phyloP scores from a whole-genome alignment of 2,888 invertebrate species.

The Callimorpha dominula region DNA sequence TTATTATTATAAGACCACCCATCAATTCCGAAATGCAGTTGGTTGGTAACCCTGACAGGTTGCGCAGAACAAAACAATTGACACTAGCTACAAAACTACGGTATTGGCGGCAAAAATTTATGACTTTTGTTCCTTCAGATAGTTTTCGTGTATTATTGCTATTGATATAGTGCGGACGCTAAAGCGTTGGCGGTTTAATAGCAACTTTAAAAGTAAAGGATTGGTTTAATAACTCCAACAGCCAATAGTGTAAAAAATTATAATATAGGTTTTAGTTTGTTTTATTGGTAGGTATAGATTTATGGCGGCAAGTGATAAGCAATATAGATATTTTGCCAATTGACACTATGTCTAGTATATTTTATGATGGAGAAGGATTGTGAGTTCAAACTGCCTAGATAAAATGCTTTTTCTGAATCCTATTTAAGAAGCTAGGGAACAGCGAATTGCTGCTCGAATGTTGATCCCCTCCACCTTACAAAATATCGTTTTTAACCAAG shows the following conservation, averaged over 20 bases:
- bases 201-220: slow-evolving; percentile 38
- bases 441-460: no score
- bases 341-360: no score
- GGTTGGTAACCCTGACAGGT: slow-evolving; percentile 19
- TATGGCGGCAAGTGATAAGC: no score
- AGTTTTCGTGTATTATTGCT: slow-evolving; percentile 65
- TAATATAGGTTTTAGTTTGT: not conserved
- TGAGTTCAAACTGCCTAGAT: no score
- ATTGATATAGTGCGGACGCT: slow-evolving; percentile 21
- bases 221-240: slow-evolving; percentile 14
- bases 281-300: not conserved
- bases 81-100: slow-evolving; percentile 71
- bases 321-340: no score
- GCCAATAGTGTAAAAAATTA: not conserved
- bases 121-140: slow-evolving; percentile 78
- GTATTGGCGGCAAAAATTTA: slow-evolving; percentile 76
- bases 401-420: no score
- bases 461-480: no score
- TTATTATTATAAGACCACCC: not conserved
- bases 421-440: no score
- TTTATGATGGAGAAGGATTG: no score
- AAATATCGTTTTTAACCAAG: no score
- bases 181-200: slow-evolving; percentile 28
- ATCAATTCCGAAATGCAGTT: not conserved
- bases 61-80: slow-evolving; percentile 73